phyloP scores from a whole-genome alignment of 2,797 vertebrate genomes.

The Peromyscus attwateri region DNA sequence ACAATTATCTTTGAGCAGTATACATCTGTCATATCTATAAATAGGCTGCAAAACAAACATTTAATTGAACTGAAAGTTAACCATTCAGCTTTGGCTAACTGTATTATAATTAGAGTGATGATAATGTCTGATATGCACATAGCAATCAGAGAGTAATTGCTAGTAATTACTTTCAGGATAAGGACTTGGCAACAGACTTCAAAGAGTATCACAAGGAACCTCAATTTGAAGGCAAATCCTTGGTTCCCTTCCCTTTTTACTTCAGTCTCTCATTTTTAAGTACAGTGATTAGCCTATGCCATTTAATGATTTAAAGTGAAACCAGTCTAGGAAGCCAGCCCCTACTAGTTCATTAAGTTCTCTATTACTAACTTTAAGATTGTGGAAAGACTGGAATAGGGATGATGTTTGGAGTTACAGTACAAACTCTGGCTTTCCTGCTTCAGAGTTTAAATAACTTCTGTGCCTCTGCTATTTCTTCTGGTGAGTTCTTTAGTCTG shows the following conservation, averaged over 20 bases:
- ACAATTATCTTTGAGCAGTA: slow-evolving; percentile 70
- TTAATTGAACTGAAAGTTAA: slow-evolving; percentile 76
- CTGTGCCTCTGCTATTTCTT: slow-evolving; percentile 38
- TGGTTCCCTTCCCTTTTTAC: slow-evolving; percentile 35
- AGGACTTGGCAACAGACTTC: slow-evolving; percentile 68
- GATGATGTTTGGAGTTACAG: slow-evolving; percentile 39
- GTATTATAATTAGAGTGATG: slow-evolving; percentile 82
- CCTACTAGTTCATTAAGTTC: slow-evolving; percentile 44
- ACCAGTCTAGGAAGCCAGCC: slow-evolving; percentile 38
- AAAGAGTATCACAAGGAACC: slow-evolving; percentile 66
- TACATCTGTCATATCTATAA: slow-evolving; percentile 81
- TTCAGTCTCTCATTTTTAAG: slow-evolving; percentile 40
- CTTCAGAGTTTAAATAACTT: slow-evolving; percentile 43
- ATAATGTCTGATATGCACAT: slow-evolving; percentile 76
- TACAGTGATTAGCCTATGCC: neutral
- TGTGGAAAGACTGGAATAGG: neutral
- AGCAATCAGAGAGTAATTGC: slow-evolving; percentile 80
- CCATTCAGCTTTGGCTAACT: slow-evolving; percentile 80
- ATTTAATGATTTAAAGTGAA: slow-evolving; percentile 67
- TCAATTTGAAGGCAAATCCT: slow-evolving; percentile 74
- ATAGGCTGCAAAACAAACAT: slow-evolving; percentile 81
- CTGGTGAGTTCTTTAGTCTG: slow-evolving; percentile 25
- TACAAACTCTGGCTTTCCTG: slow-evolving; percentile 40
- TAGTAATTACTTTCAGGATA: slow-evolving; percentile 79
- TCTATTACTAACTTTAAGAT: slow-evolving; percentile 35